A percentile compares a stretch with the other conserved stretches of the same genome.
Conservation (phyloP, 2,797 vertebrate species). For the Anabas testudineus region DNA sequence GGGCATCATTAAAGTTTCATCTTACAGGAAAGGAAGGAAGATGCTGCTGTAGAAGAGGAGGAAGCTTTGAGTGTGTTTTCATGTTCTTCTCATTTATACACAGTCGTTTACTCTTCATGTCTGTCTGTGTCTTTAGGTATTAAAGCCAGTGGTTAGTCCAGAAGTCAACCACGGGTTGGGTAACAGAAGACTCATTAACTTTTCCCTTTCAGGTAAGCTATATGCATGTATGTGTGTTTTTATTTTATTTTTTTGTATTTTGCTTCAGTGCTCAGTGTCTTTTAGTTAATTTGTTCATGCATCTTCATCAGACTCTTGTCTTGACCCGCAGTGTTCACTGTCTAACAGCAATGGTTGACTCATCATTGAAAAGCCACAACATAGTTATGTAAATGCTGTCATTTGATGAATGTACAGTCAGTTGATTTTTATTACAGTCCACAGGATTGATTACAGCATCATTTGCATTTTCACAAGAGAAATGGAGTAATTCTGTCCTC, state of each 20-base stretch:
- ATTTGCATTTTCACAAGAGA: too few relatives aligned
- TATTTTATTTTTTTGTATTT: neutral
- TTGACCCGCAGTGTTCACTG: neutral
- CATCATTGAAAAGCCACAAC: too few relatives aligned
- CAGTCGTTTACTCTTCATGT: neutral
- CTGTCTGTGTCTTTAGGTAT: slow-evolving; percentile 83
- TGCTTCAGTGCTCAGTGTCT: neutral
- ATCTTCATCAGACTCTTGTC: neutral
- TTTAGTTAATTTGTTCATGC: neutral
- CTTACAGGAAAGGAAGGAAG: neutral
- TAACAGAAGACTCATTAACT: slow-evolving; percentile 94
- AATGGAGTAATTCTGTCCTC: too few relatives aligned
- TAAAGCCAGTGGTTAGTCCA: slow-evolving; percentile 91
- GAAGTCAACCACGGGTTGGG: slow-evolving; percentile 89
- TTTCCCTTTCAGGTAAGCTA: slow-evolving; percentile 92
- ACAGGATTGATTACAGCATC: too few relatives aligned
- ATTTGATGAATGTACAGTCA: too few relatives aligned
- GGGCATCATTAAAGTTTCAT: slow-evolving; percentile 48
- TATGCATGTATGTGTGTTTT: neutral
- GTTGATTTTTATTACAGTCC: too few relatives aligned
- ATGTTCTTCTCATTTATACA: slow-evolving; percentile 32
- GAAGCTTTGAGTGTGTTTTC: slow-evolving; percentile 16
- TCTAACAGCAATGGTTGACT: neutral
- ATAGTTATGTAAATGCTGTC: too few relatives aligned
- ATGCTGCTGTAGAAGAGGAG: neutral